A percentile compares a stretch with the other conserved stretches of the same genome.
These are phyloP conservation scores for Papilio dardanus DNA, from an alignment of 1,140 invertebrate species.

Conservation along the genomic window DNA sequence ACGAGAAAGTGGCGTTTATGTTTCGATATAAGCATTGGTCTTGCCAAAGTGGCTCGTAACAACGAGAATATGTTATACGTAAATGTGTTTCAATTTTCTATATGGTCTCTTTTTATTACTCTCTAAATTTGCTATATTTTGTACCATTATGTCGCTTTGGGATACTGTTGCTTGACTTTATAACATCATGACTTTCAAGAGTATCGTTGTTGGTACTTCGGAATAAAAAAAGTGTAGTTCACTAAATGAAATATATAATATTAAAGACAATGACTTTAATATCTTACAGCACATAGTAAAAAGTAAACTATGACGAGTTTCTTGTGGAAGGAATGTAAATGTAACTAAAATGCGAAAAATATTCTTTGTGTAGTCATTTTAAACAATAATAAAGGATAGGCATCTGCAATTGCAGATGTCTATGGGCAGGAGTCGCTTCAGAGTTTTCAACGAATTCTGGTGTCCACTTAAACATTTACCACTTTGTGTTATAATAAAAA, in stretches of 20 bases:
- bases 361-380: too few species aligned
- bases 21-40: constrained; percentile 29
- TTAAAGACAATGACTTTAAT: not conserved
- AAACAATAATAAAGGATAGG: too few species aligned
- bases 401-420: too few species aligned
- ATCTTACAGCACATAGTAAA: not conserved
- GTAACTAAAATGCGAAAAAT: too few species aligned
- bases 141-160: constrained; percentile 24
- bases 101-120: constrained; percentile 34
- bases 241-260: not conserved
- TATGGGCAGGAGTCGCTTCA: too few species aligned
- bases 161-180: constrained; percentile 17
- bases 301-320: not conserved
- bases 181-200: constrained; percentile 15
- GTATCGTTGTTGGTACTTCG: not conserved
- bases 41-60: constrained; percentile 33
- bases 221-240: not conserved
- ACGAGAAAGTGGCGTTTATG: constrained; percentile 30
- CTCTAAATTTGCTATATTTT: constrained; percentile 32
- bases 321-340: too few species aligned
- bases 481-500: too few species aligned
- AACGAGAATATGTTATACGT: constrained; percentile 29
- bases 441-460: too few species aligned
- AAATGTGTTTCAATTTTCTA: constrained; percentile 36
- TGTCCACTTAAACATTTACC: too few species aligned